These are phyloP conservation scores for Mya arenaria DNA, from an alignment of 1,140 invertebrate species.

Conservation along the genomic window DNA sequence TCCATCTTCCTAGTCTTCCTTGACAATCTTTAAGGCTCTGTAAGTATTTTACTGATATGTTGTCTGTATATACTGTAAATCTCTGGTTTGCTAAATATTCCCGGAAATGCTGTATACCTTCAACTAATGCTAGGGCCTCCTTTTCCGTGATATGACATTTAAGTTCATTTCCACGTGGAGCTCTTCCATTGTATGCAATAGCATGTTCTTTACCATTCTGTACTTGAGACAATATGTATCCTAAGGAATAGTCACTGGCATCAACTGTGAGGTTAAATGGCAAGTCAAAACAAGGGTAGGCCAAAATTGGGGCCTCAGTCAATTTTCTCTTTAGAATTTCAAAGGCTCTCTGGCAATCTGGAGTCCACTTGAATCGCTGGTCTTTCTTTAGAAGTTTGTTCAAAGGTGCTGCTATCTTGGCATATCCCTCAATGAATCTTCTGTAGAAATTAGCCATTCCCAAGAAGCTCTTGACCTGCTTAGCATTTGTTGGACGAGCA, in stretches of 20 bases:
- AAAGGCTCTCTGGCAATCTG: not conserved
- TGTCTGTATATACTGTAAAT: slow-evolving; percentile 16
- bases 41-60: not conserved
- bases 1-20: slow-evolving; percentile 74
- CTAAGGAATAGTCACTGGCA: not conserved
- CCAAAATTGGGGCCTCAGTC: slow-evolving; percentile 8
- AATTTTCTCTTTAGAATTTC: not conserved
- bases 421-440: not conserved
- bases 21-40: slow-evolving; percentile 75
- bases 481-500: not conserved
- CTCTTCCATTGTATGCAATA: not conserved
- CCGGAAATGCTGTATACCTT: slow-evolving; percentile 1
- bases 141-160: slow-evolving; percentile 2
- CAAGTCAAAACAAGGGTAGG: not conserved
- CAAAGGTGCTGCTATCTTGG: not conserved
- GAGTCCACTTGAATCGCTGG: not conserved
- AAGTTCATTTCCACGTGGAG: not conserved
- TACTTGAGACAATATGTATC: not conserved
- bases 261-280: not conserved
- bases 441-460: slow-evolving; percentile 13
- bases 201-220: slow-evolving; percentile 1
- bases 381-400: not conserved
- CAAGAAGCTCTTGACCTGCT: not conserved
- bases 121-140: not conserved
- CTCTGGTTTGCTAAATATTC: not conserved